Conservation (phyloP, 2,113 vertebrate genomes). For the Dromaius novaehollandiae region DNA sequence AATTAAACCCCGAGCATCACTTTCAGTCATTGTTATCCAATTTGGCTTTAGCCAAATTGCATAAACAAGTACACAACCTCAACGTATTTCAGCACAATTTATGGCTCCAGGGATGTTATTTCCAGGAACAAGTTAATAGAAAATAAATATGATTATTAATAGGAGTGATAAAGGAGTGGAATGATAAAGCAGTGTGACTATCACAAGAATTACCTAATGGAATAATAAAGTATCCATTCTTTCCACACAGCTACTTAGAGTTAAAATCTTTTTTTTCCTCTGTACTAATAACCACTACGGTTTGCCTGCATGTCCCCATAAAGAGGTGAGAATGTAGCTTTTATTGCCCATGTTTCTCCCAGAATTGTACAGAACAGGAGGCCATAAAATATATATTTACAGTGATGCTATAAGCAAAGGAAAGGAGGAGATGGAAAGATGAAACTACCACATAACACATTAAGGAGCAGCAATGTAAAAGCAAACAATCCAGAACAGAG, state of each 20-base stretch:
- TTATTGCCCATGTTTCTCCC: not conserved
- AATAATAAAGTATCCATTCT: not conserved
- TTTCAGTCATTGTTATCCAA: slow-evolving; percentile 30
- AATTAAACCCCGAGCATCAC: slow-evolving; percentile 34
- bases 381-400: not conserved
- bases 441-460: not conserved
- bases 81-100: slow-evolving; percentile 41
- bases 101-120: slow-evolving; percentile 24
- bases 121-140: slow-evolving; percentile 22
- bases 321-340: not conserved
- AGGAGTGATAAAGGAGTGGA: slow-evolving; percentile 22
- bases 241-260: not conserved
- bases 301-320: not conserved
- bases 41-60: slow-evolving; percentile 31
- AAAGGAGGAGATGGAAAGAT: not conserved
- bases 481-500: not conserved
- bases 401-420: not conserved
- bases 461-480: slow-evolving; percentile 8
- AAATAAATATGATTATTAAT: slow-evolving; percentile 42
- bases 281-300: not conserved
- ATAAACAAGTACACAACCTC: slow-evolving; percentile 18
- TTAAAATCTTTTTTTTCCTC: not conserved
- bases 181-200: slow-evolving; percentile 16
- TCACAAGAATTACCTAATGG: not conserved
- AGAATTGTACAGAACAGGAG: not conserved